phyloP scores from a whole-genome alignment of 2,113 vertebrate species.

The Holacanthus passer region DNA sequence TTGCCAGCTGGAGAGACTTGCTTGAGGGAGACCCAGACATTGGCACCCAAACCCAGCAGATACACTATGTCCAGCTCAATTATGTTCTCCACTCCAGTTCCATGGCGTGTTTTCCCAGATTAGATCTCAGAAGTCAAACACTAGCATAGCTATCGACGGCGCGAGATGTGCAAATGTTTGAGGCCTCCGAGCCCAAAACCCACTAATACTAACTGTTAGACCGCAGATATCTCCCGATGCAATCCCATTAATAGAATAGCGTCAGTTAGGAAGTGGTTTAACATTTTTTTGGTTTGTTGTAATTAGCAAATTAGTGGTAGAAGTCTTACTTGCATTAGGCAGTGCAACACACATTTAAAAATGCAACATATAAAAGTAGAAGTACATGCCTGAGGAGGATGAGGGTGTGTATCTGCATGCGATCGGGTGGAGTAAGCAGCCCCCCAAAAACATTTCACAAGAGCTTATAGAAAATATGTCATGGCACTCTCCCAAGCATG shows the following conservation, averaged over 20 bases:
- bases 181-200: neutral
- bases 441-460: slow-evolving; percentile 39
- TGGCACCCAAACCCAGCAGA: slow-evolving; percentile 54
- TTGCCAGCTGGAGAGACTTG: slow-evolving; percentile 63
- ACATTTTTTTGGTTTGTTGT: slow-evolving; percentile 1
- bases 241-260: neutral
- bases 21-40: slow-evolving; percentile 49
- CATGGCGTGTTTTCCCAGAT: slow-evolving; percentile 43
- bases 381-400: neutral
- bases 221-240: neutral
- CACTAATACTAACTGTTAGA: neutral
- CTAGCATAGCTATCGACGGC: neutral
- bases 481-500: slow-evolving; percentile 35
- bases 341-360: neutral
- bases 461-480: slow-evolving; percentile 21
- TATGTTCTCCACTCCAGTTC: slow-evolving; percentile 34
- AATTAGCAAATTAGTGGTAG: neutral
- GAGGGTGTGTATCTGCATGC: slow-evolving; percentile 8
- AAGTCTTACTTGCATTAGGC: neutral
- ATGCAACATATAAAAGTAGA: neutral
- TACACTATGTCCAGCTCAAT: slow-evolving; percentile 59
- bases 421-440: neutral
- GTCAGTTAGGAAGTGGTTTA: neutral
- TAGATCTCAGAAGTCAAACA: slow-evolving; percentile 43
- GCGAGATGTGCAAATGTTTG: slow-evolving; percentile 22